These are phyloP conservation scores for Centropristis striata DNA, from an alignment of 2,113 vertebrate genomes.

Conservation along the genomic window DNA sequence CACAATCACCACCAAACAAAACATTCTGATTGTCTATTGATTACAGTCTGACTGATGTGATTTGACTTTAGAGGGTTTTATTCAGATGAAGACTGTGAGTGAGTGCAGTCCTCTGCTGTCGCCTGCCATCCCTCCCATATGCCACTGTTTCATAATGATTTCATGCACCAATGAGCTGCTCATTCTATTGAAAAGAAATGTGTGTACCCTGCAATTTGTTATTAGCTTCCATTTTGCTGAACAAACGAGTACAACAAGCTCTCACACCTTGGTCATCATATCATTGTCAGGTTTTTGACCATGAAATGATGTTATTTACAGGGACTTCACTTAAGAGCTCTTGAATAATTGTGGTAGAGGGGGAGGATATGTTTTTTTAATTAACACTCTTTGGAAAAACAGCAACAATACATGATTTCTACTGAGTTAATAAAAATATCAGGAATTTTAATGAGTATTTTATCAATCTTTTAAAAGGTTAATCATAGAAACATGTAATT, in stretches of 20 bases:
- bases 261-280: slow-evolving; percentile 54
- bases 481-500: neutral
- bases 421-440: slow-evolving; percentile 4
- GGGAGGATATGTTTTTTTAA: neutral
- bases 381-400: neutral
- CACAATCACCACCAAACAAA: slow-evolving; percentile 27
- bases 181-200: slow-evolving; percentile 66
- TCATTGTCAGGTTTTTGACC: slow-evolving; percentile 45
- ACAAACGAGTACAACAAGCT: slow-evolving; percentile 67
- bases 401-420: neutral
- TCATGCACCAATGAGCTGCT: slow-evolving; percentile 66
- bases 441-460: neutral
- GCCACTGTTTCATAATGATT: slow-evolving; percentile 69
- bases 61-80: slow-evolving; percentile 41
- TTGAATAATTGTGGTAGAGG: neutral
- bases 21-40: slow-evolving; percentile 46
- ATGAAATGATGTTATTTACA: slow-evolving; percentile 25
- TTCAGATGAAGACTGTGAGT: slow-evolving; percentile 52
- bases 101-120: slow-evolving; percentile 32
- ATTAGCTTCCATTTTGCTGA: slow-evolving; percentile 70
- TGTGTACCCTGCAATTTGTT: slow-evolving; percentile 63
- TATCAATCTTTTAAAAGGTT: slow-evolving; percentile 1
- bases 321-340: neutral
- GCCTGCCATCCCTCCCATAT: slow-evolving; percentile 59
- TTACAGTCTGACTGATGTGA: slow-evolving; percentile 43